Evolutionary conservation across 2,888 invertebrate species (phyloP), one percentile per base, ranked within the genome.

Genomic region (Ariolimax columbianus): DNA sequence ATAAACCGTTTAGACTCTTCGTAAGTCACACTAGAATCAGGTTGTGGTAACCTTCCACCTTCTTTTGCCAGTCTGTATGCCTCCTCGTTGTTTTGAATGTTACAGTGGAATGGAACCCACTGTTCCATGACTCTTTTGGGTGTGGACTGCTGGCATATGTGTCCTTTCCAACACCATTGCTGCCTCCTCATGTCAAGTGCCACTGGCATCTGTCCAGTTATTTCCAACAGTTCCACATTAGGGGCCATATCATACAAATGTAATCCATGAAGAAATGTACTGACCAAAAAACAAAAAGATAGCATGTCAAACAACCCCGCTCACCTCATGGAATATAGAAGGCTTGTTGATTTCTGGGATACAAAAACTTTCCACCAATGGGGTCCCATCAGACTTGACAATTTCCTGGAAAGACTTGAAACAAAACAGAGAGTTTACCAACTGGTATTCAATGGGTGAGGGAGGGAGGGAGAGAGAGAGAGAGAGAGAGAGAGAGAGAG

Each of bases 261-360:
- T 55, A 55, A 19, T 11, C 55, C 11, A n/a, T 1, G 59, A 63
- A n/a, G 11, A 55, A 17, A 11, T 17, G 9, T 17, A 55, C 55
- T 55, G 17, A 47, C 14, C 47, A 7, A 7, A 47, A 7, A 47
- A 14, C 14, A 47, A 11, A 47, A n/a, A n/a, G n/a, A n/a, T n/a
- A n/a, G n/a, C n/a, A n/a, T n/a, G n/a, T n/a, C n/a, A n/a, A n/a
- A 55, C 4, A 63, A 30, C 30, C 26, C 51, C 36, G 30, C 89
- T 87, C 87, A 92, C 93, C 95, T 98, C 98, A 94, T 98, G 98
- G 94, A 97, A 98, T 91, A 98, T 97, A 72, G 98, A 98, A 87
- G 97, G 96, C 94, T 97, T 97, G 40, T 97, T 97, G 92, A 98
- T 95, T 47, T 97, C 97, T 81, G 98, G 98, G 94, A 97, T 95